Evolutionary conservation across 2,113 vertebrate species (phyloP), one percentile per base, ranked within the genome.

Genomic region (Triplophysa tibetana): DNA sequence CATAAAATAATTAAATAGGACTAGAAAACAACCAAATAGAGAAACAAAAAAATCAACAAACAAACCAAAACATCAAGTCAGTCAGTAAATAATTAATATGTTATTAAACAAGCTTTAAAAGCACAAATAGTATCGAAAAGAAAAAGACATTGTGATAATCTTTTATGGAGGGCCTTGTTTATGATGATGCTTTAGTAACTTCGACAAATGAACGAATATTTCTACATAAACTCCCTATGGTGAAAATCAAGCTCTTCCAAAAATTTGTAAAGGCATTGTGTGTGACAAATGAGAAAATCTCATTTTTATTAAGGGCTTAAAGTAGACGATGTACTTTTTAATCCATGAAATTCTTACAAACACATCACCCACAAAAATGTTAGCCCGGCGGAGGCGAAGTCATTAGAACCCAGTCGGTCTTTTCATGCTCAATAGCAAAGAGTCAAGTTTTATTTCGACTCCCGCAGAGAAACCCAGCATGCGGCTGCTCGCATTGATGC

Each of bases 291-390:
- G 16, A 70, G 24, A 0, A 41, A 6, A 43, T 75, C 29, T 63
- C 50, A 26, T 78, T 61, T 78, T 62, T 70, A 58, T 43, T 45
- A 16, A 17, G 12, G 12, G 19, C 65, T n/a, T 9, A 38, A 58
- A 79, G 29, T 43, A 72, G 70, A 8, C 68, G 23, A 8, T 78
- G 16, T 64, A 69, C 54, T 68, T 79, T 74, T 50, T 29, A 75
- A 50, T 63, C 63, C 60, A 63, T 50, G 73, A 62, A 45, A 63
- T 75, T 75, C 23, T 50, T 75, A 48, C 48, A 63, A 75, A 75
- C 72, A 63, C 72, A 62, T 75, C 19, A 75, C 21, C 60, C 73
- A 50, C 73, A 75, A 75, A 75, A 75, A 48, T 62, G 16, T 50
- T 13, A 41, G 73, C 73, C 12, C 4, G 10, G 24, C 1, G 8